These are phyloP conservation scores for Drepana arcuata DNA, from an alignment of 1,140 invertebrate species.

Conservation along the genomic window DNA sequence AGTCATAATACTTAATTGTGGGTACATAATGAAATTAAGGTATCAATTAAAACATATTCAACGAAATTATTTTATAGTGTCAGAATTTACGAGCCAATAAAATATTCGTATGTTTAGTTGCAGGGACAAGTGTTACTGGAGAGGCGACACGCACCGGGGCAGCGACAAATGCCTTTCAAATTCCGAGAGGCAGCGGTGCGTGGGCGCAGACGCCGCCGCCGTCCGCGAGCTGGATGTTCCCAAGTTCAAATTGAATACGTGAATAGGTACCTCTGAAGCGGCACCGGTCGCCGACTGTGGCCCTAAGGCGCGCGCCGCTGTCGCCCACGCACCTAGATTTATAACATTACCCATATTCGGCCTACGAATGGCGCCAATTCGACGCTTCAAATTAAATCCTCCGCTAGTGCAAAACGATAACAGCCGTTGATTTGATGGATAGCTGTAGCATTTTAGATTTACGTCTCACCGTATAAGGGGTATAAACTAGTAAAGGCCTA, in stretches of 20 bases:
- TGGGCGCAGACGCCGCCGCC: slow-evolving; percentile 41
- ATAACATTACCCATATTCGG: slow-evolving; percentile 68
- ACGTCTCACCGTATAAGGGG: slow-evolving; percentile 26
- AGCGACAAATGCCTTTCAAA: slow-evolving; percentile 66
- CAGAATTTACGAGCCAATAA: slow-evolving; percentile 44
- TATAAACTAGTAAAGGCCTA: slow-evolving; percentile 14
- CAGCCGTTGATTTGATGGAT: slow-evolving; percentile 50
- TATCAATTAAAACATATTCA: slow-evolving; percentile 8
- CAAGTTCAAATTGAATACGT: slow-evolving; percentile 49
- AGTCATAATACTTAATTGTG: too few relatives aligned
- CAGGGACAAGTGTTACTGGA: slow-evolving; percentile 41
- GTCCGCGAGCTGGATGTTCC: slow-evolving; percentile 39
- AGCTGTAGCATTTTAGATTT: slow-evolving; percentile 42
- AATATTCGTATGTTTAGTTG: slow-evolving; percentile 36
- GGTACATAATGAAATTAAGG: slow-evolving; percentile 2
- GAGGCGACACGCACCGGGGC: slow-evolving; percentile 33
- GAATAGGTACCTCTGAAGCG: slow-evolving; percentile 21
- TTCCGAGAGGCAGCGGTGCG: slow-evolving; percentile 49
- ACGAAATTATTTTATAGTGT: slow-evolving; percentile 19
- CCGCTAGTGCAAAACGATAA: slow-evolving; percentile 57
- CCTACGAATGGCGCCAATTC: slow-evolving; percentile 64
- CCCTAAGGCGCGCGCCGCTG: slow-evolving; percentile 30
- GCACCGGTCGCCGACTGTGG: slow-evolving; percentile 20
- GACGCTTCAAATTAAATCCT: slow-evolving; percentile 63
- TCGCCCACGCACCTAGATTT: slow-evolving; percentile 55